A percentile compares a stretch with the other conserved stretches of the same genome.
These are phyloP conservation scores for Pissodes strobi DNA, from an alignment of 1,140 invertebrate species.

Conservation along the genomic window DNA sequence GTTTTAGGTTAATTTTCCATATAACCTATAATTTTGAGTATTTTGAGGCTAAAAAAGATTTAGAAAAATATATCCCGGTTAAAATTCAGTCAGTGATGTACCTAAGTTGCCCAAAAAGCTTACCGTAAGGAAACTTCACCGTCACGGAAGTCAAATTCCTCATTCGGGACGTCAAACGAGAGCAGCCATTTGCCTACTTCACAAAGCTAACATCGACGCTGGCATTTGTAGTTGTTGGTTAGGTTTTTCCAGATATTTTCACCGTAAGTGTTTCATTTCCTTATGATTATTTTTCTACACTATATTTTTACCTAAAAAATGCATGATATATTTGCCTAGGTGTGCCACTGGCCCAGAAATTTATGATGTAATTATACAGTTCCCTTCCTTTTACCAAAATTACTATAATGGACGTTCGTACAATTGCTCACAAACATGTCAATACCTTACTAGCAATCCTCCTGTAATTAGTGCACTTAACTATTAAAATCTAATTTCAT, in stretches of 20 bases:
- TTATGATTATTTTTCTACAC: constrained; percentile 1
- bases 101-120: not conserved
- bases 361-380: constrained; percentile 50
- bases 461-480: not conserved
- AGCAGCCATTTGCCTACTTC: constrained; percentile 51
- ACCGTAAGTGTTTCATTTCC: constrained; percentile 39
- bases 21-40: constrained; percentile 47
- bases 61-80: constrained; percentile 7
- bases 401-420: constrained; percentile 45
- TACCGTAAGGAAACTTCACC: constrained; percentile 16
- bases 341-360: not conserved
- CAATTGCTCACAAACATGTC: constrained; percentile 36
- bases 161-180: constrained; percentile 31
- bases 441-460: not conserved
- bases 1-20: constrained; percentile 48
- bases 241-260: constrained; percentile 39
- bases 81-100: not conserved
- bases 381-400: constrained; percentile 40
- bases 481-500: constrained; percentile 6
- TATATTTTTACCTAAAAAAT: not conserved
- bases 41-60: constrained; percentile 30
- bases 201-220: constrained; percentile 53
- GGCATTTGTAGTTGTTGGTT: constrained; percentile 46
- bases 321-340: not conserved
- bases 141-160: constrained; percentile 18